Conservation (phyloP, 53 echinoderm and acorn worm species). For the Echinometra lucunter region DNA sequence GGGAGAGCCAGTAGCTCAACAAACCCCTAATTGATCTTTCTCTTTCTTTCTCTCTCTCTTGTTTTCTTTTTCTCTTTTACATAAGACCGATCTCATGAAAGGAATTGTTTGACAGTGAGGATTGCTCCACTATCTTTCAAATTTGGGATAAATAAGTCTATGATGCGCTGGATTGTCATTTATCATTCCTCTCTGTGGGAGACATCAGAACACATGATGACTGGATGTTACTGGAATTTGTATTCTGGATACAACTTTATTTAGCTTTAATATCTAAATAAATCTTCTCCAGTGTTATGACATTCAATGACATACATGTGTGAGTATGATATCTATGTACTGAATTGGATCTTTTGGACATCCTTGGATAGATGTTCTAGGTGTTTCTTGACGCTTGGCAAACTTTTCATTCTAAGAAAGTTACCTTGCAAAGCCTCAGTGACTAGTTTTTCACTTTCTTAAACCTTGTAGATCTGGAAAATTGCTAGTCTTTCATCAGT, state of each 20-base stretch:
- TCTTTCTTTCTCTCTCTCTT: background rate
- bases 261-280: background rate
- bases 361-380: background rate
- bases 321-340: no score
- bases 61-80: no score
- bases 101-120: background rate
- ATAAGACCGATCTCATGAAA: background rate
- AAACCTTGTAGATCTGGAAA: background rate
- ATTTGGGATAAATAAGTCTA: background rate
- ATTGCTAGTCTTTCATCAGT: background rate
- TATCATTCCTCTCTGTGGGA: background rate
- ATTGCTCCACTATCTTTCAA: background rate
- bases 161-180: background rate
- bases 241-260: background rate
- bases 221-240: background rate
- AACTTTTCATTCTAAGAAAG: background rate
- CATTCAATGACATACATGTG: no score
- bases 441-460: background rate
- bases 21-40: slow-evolving; percentile 5
- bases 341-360: background rate
- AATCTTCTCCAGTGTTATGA: background rate
- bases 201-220: background rate
- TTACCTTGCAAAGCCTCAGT: background rate
- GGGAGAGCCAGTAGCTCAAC: background rate
- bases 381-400: background rate